Base-by-base conservation (phyloP, 2,888 invertebrate species). In the Drosophila basisetae region DNA sequence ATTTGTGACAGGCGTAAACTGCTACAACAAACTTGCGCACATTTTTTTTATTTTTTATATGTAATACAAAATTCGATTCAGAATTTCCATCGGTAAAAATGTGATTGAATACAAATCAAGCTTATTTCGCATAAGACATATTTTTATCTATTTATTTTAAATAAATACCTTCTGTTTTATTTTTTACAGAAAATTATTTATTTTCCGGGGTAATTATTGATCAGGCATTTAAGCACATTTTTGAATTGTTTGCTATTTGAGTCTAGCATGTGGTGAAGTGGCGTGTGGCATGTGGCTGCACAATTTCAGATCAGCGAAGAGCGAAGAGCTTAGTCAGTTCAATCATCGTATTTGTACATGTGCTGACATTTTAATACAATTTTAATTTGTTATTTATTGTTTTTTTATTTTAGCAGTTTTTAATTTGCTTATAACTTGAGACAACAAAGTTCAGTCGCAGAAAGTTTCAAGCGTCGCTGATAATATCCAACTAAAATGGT, bases 341-440 rank as follows among this genome's bases (percentile, higher is more conserved):
- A 47, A 47, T 60, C 70, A 49, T 58, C 62, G 59, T 53, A 77
- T 55, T 69, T 59, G 60, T 54, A 56, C 54, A 73, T 66, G 73
- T 58, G 69, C 71, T 74, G 78, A 66, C 78, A 78, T 78, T 86
- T 75, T 83, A 76, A 84, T 89, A 80, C 80, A 87, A 85, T 80
- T 85, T 87, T 84, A 90, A 86, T 86, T 88, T 88, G 80, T 86
- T 85, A 25, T 25, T 16, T 2, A 1, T 47, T 47, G 16, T 47
- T 25, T 4, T n/a, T n/a, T n/a, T 41, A 11, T n/a, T 43, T 13
- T 13, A 4, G 25, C 22, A 16, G 25, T 47, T 80, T 87, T 87
- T 89, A 86, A 86, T 86, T 86, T 90, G 85, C 90, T 86, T 83
- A 83, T 73, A 83, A 85, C 80, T 82, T 82, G 77, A 74, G 61